phyloP scores from a whole-genome alignment of 2,113 vertebrate species.

The Neotoma lepida region DNA sequence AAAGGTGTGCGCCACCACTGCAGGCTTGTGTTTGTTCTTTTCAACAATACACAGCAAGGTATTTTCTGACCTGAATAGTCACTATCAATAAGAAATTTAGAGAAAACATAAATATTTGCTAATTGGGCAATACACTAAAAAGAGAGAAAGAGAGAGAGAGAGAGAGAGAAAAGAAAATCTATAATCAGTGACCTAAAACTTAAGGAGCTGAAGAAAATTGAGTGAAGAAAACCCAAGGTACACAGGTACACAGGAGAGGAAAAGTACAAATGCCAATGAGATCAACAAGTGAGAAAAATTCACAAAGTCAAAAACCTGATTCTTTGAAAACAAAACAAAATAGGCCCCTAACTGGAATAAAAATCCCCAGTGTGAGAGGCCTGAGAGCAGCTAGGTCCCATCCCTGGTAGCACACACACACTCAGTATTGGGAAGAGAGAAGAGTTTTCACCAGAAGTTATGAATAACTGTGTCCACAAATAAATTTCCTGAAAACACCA shows the following conservation, averaged over 20 bases:
- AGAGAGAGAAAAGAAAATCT: background rate
- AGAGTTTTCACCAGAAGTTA: background rate
- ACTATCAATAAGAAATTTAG: background rate
- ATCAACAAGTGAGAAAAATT: background rate
- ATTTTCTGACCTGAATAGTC: background rate
- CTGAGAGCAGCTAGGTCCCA: background rate
- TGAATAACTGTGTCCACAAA: background rate
- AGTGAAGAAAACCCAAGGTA: background rate
- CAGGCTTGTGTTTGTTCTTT: background rate
- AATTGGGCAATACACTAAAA: background rate
- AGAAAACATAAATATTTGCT: background rate
- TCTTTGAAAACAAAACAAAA: slow-evolving; percentile 11
- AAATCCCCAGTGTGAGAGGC: background rate
- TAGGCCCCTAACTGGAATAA: background rate
- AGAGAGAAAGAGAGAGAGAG: no score
- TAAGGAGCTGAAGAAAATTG: background rate
- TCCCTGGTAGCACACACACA: background rate
- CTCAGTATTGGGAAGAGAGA: background rate
- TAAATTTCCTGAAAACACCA: slow-evolving; percentile 4
- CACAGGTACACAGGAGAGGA: background rate
- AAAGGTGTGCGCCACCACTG: background rate
- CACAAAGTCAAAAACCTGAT: background rate
- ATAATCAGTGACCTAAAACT: background rate
- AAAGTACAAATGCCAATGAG: background rate
- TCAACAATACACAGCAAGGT: background rate